A percentile compares a stretch with the other conserved stretches of the same genome.
phyloP scores from a whole-genome alignment of 2,797 vertebrate species.

The Propithecus perrieri region DNA sequence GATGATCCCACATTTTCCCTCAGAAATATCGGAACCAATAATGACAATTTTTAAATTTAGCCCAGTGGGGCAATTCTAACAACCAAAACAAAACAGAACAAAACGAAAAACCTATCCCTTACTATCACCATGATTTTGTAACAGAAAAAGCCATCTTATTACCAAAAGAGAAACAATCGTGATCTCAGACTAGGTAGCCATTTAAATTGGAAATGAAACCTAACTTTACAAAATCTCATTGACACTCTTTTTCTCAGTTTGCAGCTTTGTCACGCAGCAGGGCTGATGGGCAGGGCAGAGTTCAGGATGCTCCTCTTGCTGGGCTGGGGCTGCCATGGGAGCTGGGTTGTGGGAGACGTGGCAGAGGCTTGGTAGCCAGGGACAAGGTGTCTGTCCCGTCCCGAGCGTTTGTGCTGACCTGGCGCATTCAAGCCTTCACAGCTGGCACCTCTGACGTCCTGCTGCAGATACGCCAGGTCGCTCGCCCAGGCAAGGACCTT shows the following conservation, averaged over 20 bases:
- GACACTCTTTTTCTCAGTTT: background rate
- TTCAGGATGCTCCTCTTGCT: background rate
- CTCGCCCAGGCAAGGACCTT: background rate
- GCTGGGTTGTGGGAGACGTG: background rate
- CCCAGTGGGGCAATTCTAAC: background rate
- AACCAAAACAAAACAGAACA: background rate
- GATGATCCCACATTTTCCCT: background rate
- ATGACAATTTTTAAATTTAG: background rate
- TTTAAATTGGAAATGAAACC: background rate
- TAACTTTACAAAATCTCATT: background rate
- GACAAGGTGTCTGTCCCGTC: background rate
- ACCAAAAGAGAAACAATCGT: background rate
- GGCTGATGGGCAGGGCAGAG: background rate
- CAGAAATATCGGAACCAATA: background rate
- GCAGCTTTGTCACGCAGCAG: background rate
- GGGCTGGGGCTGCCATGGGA: background rate
- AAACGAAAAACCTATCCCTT: background rate
- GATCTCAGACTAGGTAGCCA: background rate
- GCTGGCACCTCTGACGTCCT: background rate
- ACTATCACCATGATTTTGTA: background rate
- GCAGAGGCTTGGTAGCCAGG: background rate
- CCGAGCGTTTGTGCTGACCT: background rate
- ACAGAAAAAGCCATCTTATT: slow-evolving; percentile 13
- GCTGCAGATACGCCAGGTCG: background rate
- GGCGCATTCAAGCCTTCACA: background rate